These are phyloP conservation scores for Glyptemys insculpta DNA, from an alignment of 2,797 vertebrate genomes.

Conservation along the genomic window DNA sequence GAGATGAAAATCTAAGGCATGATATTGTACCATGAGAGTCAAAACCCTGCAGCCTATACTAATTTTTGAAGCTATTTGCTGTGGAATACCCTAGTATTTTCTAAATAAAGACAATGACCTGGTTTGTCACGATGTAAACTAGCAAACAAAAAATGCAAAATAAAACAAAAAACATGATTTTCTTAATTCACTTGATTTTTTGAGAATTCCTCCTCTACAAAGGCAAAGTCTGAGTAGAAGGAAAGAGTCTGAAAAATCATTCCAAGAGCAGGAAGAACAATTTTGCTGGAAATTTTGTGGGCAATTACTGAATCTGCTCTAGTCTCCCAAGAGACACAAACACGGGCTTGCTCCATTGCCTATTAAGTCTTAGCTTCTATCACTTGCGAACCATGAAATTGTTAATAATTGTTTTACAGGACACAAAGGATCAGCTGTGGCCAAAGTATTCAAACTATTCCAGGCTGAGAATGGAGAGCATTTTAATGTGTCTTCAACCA, in stretches of 20 bases:
- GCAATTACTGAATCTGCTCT: neutral
- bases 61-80: neutral
- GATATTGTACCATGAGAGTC: neutral
- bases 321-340: neutral
- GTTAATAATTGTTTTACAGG: conserved; percentile 78
- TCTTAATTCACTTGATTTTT: neutral
- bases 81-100: neutral
- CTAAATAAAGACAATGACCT: neutral
- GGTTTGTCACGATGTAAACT: neutral
- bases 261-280: conserved; percentile 11
- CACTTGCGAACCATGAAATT: neutral
- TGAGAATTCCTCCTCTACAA: neutral
- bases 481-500: conserved; percentile 89
- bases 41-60: neutral
- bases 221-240: neutral
- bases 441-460: conserved; percentile 87
- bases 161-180: neutral
- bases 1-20: neutral
- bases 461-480: conserved; percentile 86
- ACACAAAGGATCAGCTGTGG: conserved; percentile 88
- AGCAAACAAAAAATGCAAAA: neutral
- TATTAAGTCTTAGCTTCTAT: neutral
- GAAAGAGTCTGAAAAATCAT: neutral
- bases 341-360: rapidly evolving
- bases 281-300: conserved; percentile 27